Conservation (phyloP, 1,140 invertebrate genomes). For the Myzus persicae region DNA sequence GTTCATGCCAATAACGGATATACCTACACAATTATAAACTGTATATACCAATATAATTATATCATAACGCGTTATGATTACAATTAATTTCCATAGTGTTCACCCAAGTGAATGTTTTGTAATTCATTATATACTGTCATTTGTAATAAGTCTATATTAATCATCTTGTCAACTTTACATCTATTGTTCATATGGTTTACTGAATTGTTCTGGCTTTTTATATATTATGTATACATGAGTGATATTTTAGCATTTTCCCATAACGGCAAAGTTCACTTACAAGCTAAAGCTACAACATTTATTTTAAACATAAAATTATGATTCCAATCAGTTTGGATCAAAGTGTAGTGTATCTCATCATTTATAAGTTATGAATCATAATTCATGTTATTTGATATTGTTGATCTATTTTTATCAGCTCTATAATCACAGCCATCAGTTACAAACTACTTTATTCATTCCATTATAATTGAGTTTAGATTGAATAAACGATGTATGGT, state of each 20-base stretch:
- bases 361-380: background rate
- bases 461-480: background rate
- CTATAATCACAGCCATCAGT: background rate
- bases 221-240: background rate
- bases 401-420: background rate
- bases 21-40: background rate
- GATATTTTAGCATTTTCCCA: background rate
- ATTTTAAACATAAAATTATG: background rate
- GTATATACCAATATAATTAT: background rate
- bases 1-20: background rate
- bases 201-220: background rate
- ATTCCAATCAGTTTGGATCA: background rate
- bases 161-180: conserved; percentile 1
- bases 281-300: background rate
- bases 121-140: background rate
- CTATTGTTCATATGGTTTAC: background rate
- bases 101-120: background rate
- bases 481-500: background rate
- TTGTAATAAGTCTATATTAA: conserved; percentile 10
- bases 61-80: background rate
- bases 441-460: conserved; percentile 1
- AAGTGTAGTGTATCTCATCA: background rate
- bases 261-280: background rate
- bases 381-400: background rate
- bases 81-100: conserved; percentile 9